phyloP scores from a whole-genome alignment of 30 jellyfish, hydroid and myxozoan genomes.

The Morbakka virulenta region DNA sequence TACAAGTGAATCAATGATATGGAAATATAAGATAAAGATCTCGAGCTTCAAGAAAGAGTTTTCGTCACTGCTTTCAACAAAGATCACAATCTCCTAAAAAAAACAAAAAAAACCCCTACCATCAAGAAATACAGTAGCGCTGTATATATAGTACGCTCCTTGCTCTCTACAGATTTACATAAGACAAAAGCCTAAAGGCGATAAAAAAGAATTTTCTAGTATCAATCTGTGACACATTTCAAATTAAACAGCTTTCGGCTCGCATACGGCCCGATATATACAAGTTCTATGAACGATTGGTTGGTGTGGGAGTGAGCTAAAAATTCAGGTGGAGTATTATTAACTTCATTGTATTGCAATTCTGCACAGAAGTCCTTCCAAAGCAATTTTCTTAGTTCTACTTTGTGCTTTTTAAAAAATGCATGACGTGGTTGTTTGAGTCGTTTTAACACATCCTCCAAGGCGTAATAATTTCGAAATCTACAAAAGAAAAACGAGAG shows the following conservation, averaged over 20 bases:
- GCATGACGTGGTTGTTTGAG: conserved; percentile 3
- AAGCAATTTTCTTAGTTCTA: conserved; percentile 33
- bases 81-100: too few relatives aligned
- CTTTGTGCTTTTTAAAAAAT: conserved; percentile 53
- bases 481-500: conserved; percentile 24
- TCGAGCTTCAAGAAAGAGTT: too few relatives aligned
- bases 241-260: conserved; percentile 40
- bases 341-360: conserved; percentile 5
- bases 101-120: too few relatives aligned
- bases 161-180: too few relatives aligned
- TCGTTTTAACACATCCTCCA: conserved; percentile 23
- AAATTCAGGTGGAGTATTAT: not conserved
- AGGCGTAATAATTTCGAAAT: conserved; percentile 34
- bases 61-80: too few relatives aligned
- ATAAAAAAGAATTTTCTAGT: too few relatives aligned
- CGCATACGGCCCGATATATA: conserved; percentile 60
- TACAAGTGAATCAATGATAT: too few relatives aligned
- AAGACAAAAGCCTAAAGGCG: too few relatives aligned
- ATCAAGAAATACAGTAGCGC: too few relatives aligned
- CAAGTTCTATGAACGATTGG: conserved; percentile 28
- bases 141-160: too few relatives aligned
- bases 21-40: too few relatives aligned
- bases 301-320: conserved; percentile 1
- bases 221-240: conserved; percentile 8
- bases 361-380: conserved; percentile 8